phyloP scores from a whole-genome alignment of 1,140 invertebrate species.

The Drosophila nasuta region DNA sequence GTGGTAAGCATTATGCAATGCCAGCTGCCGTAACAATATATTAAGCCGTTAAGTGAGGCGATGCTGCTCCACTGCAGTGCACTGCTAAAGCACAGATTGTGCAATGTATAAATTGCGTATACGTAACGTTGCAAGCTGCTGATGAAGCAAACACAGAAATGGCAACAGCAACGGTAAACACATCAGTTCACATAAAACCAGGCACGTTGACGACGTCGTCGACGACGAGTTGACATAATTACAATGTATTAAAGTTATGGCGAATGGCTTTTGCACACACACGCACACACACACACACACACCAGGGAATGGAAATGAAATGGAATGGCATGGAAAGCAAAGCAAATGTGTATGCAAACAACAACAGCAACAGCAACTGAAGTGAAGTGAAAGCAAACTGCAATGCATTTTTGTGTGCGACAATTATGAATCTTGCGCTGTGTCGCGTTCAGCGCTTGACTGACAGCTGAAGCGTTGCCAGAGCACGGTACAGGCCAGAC shows the following conservation, averaged over 20 bases:
- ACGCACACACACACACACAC: neutral
- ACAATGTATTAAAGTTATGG: slow-evolving; percentile 79
- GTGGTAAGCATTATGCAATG: slow-evolving; percentile 58
- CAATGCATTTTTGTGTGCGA: slow-evolving; percentile 54
- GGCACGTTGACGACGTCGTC: slow-evolving; percentile 14
- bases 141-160: slow-evolving; percentile 18
- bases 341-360: neutral
- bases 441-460: slow-evolving; percentile 67
- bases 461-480: slow-evolving; percentile 73
- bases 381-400: slow-evolving; percentile 3
- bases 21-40: slow-evolving; percentile 80
- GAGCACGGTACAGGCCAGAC: slow-evolving; percentile 28
- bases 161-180: slow-evolving; percentile 14
- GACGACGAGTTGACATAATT: slow-evolving; percentile 69
- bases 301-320: slow-evolving; percentile 20
- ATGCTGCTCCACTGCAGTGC: slow-evolving; percentile 7
- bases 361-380: slow-evolving; percentile 9
- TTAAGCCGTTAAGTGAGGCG: slow-evolving; percentile 80
- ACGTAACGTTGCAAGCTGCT: slow-evolving; percentile 50
- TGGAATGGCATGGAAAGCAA: slow-evolving; percentile 10
- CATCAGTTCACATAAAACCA: neutral
- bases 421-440: slow-evolving; percentile 77
- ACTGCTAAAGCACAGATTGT: slow-evolving; percentile 68
- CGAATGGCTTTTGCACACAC: slow-evolving; percentile 7
- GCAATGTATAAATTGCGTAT: slow-evolving; percentile 71